Conservation (phyloP, 2,797 vertebrate species). For the Lutjanus campechanus region DNA sequence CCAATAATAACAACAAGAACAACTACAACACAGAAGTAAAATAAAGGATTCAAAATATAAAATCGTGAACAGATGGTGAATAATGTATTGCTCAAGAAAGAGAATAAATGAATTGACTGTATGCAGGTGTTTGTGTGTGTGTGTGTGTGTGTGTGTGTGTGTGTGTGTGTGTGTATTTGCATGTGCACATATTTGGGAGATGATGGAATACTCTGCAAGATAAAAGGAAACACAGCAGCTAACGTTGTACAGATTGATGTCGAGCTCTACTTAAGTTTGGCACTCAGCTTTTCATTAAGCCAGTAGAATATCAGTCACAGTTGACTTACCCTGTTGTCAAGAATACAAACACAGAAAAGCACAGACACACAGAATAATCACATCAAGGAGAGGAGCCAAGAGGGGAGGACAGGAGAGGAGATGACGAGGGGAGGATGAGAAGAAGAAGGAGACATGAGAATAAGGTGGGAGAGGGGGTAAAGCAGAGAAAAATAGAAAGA, state of each 20-base stretch:
- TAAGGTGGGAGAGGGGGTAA: slow-evolving; percentile 12
- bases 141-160: background rate
- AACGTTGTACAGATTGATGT: slow-evolving; percentile 76
- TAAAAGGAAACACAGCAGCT: slow-evolving; percentile 73
- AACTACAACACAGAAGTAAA: slow-evolving; percentile 76
- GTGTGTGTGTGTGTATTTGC: slow-evolving; percentile 20
- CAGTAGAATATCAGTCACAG: slow-evolving; percentile 84
- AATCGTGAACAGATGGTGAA: slow-evolving; percentile 57
- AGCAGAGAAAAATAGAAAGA: background rate
- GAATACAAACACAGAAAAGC: slow-evolving; percentile 85
- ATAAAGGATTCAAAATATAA: slow-evolving; percentile 68
- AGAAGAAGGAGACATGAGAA: slow-evolving; percentile 32
- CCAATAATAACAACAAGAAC: slow-evolving; percentile 75
- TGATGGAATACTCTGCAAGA: slow-evolving; percentile 57
- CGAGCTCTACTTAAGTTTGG: slow-evolving; percentile 83
- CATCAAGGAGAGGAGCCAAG: slow-evolving; percentile 73
- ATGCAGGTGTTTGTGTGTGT: slow-evolving; percentile 1
- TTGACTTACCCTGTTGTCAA: slow-evolving; percentile 88
- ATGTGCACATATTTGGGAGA: slow-evolving; percentile 42
- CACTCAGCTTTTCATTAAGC: slow-evolving; percentile 86
- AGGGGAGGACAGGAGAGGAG: slow-evolving; percentile 35
- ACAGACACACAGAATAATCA: slow-evolving; percentile 80
- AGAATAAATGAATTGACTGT: slow-evolving; percentile 45
- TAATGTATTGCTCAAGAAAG: slow-evolving; percentile 85
- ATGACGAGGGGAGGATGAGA: slow-evolving; percentile 23